Evolutionary conservation across 2,113 vertebrate species (phyloP).

Genomic region (Indicator indicator): DNA sequence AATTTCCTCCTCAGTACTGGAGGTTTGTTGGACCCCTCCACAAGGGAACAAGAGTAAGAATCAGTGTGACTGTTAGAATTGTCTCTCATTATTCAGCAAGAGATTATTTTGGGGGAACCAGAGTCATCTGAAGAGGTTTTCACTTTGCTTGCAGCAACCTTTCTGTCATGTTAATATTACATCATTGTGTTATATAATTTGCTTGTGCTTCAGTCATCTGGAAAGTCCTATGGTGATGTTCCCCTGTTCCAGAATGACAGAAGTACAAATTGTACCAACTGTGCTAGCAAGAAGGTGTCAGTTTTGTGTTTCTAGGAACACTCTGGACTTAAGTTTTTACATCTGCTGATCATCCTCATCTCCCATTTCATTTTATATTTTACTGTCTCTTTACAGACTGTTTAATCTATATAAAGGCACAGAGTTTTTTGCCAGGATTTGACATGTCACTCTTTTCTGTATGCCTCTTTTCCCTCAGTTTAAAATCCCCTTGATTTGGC

Average conservation of each 20-base stretch:
- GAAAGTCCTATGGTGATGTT: background rate
- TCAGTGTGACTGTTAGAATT: background rate
- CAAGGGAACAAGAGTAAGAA: background rate
- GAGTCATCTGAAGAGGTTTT: background rate
- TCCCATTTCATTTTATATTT: conserved; percentile 38
- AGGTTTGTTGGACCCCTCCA: background rate
- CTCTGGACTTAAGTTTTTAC: conserved; percentile 27
- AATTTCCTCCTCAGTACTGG: background rate
- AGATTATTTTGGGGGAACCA: background rate
- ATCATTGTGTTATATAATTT: background rate
- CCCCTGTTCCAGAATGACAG: background rate
- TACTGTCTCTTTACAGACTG: conserved; percentile 38
- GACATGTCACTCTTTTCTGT: conserved; percentile 6
- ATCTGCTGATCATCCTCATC: conserved; percentile 45
- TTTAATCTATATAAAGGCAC: conserved; percentile 55
- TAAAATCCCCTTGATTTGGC: conserved; percentile 3
- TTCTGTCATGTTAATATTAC: background rate
- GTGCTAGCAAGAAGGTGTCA: background rate
- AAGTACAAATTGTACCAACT: conserved; percentile 26
- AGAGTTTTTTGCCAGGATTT: conserved; percentile 24
- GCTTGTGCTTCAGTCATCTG: background rate
- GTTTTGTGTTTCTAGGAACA: conserved; percentile 49
- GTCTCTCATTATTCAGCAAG: background rate
- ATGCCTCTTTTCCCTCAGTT: background rate
- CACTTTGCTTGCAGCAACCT: background rate